These are phyloP conservation scores for Eolophus roseicapilla DNA, from an alignment of 2,113 vertebrate genomes.

Conservation along the genomic window DNA sequence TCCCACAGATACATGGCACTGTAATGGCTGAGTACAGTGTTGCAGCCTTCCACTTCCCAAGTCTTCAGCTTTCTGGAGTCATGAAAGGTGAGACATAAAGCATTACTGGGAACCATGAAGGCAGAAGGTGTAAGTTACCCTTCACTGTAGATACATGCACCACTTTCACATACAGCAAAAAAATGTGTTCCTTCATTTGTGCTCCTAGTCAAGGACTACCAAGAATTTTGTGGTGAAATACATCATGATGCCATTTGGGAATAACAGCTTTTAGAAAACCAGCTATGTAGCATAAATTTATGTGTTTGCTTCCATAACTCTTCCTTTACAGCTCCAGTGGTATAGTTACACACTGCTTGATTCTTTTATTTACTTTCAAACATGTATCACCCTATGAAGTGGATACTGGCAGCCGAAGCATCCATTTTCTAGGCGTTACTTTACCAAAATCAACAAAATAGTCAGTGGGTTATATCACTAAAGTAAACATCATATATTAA, in stretches of 20 bases:
- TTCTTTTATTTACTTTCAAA: slow-evolving; percentile 59
- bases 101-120: background rate
- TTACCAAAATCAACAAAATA: slow-evolving; percentile 67
- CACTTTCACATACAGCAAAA: background rate
- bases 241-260: background rate
- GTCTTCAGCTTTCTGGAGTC: background rate
- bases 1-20: background rate
- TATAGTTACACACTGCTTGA: background rate
- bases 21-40: background rate
- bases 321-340: background rate
- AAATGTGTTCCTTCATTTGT: background rate
- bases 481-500: slow-evolving; percentile 58
- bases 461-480: slow-evolving; percentile 47
- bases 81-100: background rate
- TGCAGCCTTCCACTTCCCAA: background rate
- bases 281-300: background rate
- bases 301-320: background rate
- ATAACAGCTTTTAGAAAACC: background rate
- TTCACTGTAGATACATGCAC: background rate
- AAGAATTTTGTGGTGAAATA: background rate
- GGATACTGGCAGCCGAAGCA: slow-evolving; percentile 44
- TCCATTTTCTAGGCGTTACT: slow-evolving; percentile 50
- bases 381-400: slow-evolving; percentile 41
- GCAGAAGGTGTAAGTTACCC: background rate
- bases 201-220: background rate